phyloP scores from a whole-genome alignment of 2,888 invertebrate genomes.

The Agrochola circellaris region DNA sequence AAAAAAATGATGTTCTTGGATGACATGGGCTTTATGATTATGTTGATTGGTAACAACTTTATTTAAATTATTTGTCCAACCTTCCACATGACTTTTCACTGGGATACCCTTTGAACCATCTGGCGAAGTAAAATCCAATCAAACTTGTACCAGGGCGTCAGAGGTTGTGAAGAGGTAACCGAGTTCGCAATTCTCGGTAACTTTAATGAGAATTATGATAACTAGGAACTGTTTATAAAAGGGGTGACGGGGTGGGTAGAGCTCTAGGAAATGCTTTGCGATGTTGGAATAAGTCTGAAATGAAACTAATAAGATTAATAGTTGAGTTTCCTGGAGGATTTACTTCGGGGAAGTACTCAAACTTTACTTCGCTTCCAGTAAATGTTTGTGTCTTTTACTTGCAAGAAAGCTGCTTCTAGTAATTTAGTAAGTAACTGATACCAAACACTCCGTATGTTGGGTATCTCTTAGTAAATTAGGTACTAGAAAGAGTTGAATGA shows the following conservation, averaged over 20 bases:
- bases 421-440: background rate
- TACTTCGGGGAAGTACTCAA: background rate
- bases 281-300: slow-evolving; percentile 11
- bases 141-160: slow-evolving; percentile 46
- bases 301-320: slow-evolving; percentile 30
- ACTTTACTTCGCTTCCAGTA: background rate
- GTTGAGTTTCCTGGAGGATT: slow-evolving; percentile 3
- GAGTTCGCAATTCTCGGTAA: slow-evolving; percentile 24
- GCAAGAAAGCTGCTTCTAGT: background rate
- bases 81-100: slow-evolving; percentile 1
- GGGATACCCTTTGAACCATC: slow-evolving; percentile 14
- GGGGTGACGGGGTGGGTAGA: background rate
- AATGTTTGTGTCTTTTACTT: background rate
- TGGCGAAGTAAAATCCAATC: slow-evolving; percentile 40
- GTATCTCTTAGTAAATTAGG: background rate
- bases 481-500: background rate
- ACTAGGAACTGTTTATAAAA: slow-evolving; percentile 23
- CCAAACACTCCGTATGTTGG: background rate
- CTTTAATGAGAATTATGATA: slow-evolving; percentile 54
- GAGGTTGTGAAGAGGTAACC: slow-evolving; percentile 17
- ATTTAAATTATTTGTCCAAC: background rate
- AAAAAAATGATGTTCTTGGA: background rate
- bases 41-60: background rate
- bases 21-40: background rate
- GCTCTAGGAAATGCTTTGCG: slow-evolving; percentile 25